Percentiles rank a stretch among this genome's conserved stretches.
These are phyloP conservation scores for Neuroterus valhalla DNA, from an alignment of 1,140 invertebrate species.

Conservation along the genomic window DNA sequence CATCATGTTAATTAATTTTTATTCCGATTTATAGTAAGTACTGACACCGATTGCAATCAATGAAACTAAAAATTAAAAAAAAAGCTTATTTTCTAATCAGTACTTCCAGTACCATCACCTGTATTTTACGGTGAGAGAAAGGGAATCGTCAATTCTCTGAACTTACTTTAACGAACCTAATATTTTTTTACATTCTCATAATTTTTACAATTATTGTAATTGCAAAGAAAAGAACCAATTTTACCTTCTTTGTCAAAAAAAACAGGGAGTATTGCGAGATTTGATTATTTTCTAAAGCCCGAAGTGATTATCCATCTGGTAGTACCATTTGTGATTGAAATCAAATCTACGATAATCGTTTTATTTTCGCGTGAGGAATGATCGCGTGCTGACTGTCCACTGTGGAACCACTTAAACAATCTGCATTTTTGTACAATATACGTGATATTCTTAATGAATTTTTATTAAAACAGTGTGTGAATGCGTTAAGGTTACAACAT, in stretches of 20 bases:
- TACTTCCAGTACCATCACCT: slow-evolving; percentile 8
- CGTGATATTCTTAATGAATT: slow-evolving; percentile 19
- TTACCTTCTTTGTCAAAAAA: neutral
- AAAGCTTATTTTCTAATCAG: neutral
- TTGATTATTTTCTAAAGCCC: too few relatives aligned
- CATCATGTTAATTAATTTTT: neutral
- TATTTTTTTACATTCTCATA: neutral
- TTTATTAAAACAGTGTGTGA: slow-evolving; percentile 9
- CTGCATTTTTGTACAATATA: slow-evolving; percentile 17
- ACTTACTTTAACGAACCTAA: neutral
- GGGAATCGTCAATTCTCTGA: neutral
- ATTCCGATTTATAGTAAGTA: neutral
- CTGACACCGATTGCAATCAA: neutral
- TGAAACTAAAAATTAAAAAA: neutral
- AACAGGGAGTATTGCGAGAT: too few relatives aligned
- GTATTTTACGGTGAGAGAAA: slow-evolving; percentile 23
- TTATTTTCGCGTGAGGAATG: slow-evolving; percentile 10
- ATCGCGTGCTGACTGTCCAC: slow-evolving; percentile 21
- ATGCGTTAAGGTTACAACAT: neutral
- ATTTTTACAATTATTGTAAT: too few relatives aligned
- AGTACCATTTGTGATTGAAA: neutral
- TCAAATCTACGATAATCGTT: neutral
- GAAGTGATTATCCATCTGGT: too few relatives aligned
- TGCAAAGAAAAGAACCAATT: slow-evolving; percentile 5
- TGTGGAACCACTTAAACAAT: slow-evolving; percentile 30